Percentiles rank a stretch among this genome's conserved stretches.
Evolutionary conservation across 23 tunicate species (phyloP).

Genomic region (Ciona savignyi): DNA sequence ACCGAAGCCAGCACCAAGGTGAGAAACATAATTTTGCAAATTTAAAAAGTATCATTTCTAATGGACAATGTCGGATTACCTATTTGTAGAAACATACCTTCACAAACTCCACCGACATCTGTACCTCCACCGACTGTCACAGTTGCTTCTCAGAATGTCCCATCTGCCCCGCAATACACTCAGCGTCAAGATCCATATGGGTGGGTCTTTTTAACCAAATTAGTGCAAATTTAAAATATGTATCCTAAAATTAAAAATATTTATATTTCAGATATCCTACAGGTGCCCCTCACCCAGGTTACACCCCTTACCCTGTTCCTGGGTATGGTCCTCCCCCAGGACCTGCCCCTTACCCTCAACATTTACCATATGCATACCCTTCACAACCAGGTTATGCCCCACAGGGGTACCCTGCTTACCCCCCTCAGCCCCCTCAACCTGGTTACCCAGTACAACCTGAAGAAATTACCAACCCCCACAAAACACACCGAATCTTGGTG

Average conservation of each 20-base stretch:
- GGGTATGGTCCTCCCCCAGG: slow-evolving; percentile 2
- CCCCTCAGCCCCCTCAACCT: slow-evolving; percentile 36
- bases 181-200: slow-evolving; percentile 58
- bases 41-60: neutral
- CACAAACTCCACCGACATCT: slow-evolving; percentile 37
- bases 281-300: slow-evolving; percentile 32
- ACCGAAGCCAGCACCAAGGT: slow-evolving; percentile 90
- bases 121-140: slow-evolving; percentile 26
- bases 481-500: neutral
- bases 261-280: slow-evolving; percentile 20
- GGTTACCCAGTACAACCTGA: slow-evolving; percentile 49
- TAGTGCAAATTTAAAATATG: no score
- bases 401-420: slow-evolving; percentile 63
- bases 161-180: slow-evolving; percentile 25
- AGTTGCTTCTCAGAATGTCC: slow-evolving; percentile 19
- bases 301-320: slow-evolving; percentile 13
- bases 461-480: slow-evolving; percentile 16
- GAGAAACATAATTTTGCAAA: neutral
- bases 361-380: slow-evolving; percentile 40
- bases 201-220: slow-evolving; percentile 16
- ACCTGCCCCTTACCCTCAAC: slow-evolving; percentile 31
- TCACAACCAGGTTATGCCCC: slow-evolving; percentile 49
- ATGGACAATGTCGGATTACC: neutral
- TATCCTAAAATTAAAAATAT: neutral
- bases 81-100: neutral